These are phyloP conservation scores for Asarcornis scutulata DNA, from an alignment of 2,113 vertebrate genomes.

Conservation along the genomic window DNA sequence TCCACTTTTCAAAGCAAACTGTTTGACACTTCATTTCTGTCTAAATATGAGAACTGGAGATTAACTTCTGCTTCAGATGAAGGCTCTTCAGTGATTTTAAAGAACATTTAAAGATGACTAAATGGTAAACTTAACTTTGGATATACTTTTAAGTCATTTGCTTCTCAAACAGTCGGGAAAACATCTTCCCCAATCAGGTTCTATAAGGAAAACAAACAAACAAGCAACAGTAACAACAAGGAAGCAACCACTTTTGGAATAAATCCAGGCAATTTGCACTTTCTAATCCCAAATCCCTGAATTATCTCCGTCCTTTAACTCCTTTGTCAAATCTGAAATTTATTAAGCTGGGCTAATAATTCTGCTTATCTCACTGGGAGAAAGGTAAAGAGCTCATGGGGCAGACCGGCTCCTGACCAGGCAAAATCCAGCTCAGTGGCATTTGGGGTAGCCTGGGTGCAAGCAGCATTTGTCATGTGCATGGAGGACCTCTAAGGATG, in stretches of 20 bases:
- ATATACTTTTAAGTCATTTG: not conserved
- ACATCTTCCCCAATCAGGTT: not conserved
- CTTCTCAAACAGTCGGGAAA: not conserved
- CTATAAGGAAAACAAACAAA: not conserved
- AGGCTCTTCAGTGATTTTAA: not conserved
- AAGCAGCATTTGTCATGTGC: not conserved
- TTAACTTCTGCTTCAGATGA: not conserved
- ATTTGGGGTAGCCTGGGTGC: not conserved
- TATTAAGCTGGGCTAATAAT: not conserved
- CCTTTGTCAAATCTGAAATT: not conserved
- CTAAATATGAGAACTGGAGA: not conserved
- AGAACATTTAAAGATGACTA: not conserved
- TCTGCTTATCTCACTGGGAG: not conserved
- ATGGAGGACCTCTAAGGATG: not conserved
- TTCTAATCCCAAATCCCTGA: not conserved
- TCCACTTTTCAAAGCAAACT: not conserved
- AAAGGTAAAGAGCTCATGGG: not conserved
- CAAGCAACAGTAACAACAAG: too few relatives aligned
- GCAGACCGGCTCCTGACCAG: not conserved
- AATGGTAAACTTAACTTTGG: not conserved
- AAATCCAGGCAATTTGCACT: not conserved
- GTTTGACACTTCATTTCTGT: not conserved
- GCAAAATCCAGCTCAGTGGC: accelerated
- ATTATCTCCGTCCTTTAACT: not conserved
- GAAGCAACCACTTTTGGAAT: not conserved